Evolutionary conservation across 2,113 vertebrate genomes (phyloP), one percentile per base, ranked within the genome.

Genomic region (Cinclus mexicanus): DNA sequence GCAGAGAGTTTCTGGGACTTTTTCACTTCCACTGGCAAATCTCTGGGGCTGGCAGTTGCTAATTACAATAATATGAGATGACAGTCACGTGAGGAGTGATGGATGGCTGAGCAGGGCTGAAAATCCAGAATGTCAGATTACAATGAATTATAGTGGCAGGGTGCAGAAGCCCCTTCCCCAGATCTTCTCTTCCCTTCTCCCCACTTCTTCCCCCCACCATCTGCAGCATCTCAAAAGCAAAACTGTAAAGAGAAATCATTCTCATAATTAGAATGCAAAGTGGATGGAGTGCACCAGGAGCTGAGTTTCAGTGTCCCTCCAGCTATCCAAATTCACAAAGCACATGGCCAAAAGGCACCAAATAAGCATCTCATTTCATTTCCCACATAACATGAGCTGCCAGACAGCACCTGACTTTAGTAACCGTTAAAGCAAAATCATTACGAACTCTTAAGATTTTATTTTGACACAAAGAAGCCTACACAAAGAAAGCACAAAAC

Each of bases 221-320:
- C 68, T 81, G 49, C 61, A 91, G 61, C 18, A 84, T 24, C n/a
- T 80, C 37, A 70, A 86, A 83, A 83, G 35, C 28, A 84, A 89
- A 81, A 72, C 65, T 8, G 12, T 37, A 57, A 72, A 76, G 42
- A 55, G 47, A 87, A 87, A 68, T 71, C 3, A 39, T 87, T 90
- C 33, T 76, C 31, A 24, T 59, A 1, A 35, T 29, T 77, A 47
- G 78, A 95, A 95, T 74, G 47, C 35, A 83, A 91, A 83, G 80
- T 5, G 24, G 53, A 64, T 3, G 1, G 26, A 78, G 17, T 18
- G 35, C 1, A 3, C 21, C 0, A 0, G 35, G 53, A 88, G 56
- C 33, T 72, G 33, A 5, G 8, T 76, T 93, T 93, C 74, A 70
- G 0, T 52, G 50, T 83, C 94, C 63, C 61, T 87, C 26, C 68